A percentile compares a stretch with the other conserved stretches of the same genome.
Evolutionary conservation across 23 tunicate species (phyloP).

Genomic region (Ciona savignyi): DNA sequence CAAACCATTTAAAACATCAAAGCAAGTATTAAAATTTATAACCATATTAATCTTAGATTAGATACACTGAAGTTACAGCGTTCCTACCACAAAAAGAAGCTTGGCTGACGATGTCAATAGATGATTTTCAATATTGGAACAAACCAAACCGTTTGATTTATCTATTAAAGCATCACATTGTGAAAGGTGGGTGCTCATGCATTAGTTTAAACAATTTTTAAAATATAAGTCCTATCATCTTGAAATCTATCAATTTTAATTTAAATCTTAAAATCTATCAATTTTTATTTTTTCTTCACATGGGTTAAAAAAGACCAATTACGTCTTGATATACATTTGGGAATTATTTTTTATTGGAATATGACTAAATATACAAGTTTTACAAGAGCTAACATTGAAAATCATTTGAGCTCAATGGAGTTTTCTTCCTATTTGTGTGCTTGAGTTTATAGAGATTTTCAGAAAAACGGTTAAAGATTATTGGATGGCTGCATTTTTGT

Average conservation of each 20-base stretch:
- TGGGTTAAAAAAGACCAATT: background rate
- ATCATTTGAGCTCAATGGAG: too few relatives aligned
- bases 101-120: slow-evolving; percentile 24
- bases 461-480: too few relatives aligned
- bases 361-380: too few relatives aligned
- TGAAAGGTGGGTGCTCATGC: slow-evolving; percentile 12
- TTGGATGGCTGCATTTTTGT: too few relatives aligned
- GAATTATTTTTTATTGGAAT: too few relatives aligned
- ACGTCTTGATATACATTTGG: too few relatives aligned
- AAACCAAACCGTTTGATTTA: slow-evolving; percentile 35
- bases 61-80: slow-evolving; percentile 29
- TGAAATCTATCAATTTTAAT: background rate
- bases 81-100: slow-evolving; percentile 57
- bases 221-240: too few relatives aligned
- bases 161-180: slow-evolving; percentile 50
- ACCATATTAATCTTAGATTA: slow-evolving; percentile 11
- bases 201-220: too few relatives aligned
- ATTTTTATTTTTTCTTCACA: background rate
- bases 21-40: background rate
- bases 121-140: slow-evolving; percentile 55
- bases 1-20: slow-evolving; percentile 1
- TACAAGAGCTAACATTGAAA: too few relatives aligned
- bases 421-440: too few relatives aligned
- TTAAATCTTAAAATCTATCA: background rate
- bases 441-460: too few relatives aligned